Conservation (phyloP, 2,113 vertebrate species). For the Halcyon senegalensis region DNA sequence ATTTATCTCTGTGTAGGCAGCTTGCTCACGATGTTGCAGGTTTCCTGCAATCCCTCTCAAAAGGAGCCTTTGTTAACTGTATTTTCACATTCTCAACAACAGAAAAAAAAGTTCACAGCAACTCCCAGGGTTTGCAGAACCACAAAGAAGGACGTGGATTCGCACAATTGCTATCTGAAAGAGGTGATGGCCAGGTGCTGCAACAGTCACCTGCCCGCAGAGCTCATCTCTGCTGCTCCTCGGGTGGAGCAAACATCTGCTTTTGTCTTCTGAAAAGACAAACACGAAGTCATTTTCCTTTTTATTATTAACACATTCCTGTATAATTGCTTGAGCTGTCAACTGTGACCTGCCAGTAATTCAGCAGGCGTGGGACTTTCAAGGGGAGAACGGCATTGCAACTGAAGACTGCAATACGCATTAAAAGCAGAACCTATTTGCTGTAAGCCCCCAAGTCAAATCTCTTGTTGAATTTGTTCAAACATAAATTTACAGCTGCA, state of each 20-base stretch:
- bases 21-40: slow-evolving; percentile 49
- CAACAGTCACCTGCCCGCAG: not conserved
- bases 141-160: not conserved
- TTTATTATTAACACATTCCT: slow-evolving; percentile 72
- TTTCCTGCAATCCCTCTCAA: slow-evolving; percentile 57
- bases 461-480: slow-evolving; percentile 77
- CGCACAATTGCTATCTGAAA: not conserved
- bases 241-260: slow-evolving; percentile 57
- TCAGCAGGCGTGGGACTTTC: slow-evolving; percentile 55
- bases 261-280: slow-evolving; percentile 61
- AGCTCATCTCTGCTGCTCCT: not conserved
- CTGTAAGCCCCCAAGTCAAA: slow-evolving; percentile 72
- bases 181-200: not conserved
- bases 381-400: slow-evolving; percentile 28
- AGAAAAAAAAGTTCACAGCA: not conserved
- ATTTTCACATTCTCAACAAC: slow-evolving; percentile 2
- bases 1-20: slow-evolving; percentile 65
- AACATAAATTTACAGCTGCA: slow-evolving; percentile 75
- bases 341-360: slow-evolving; percentile 73
- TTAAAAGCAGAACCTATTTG: slow-evolving; percentile 60
- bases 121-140: not conserved
- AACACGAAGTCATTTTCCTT: slow-evolving; percentile 41
- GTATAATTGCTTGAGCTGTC: slow-evolving; percentile 74
- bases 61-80: slow-evolving; percentile 36
- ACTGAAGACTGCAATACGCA: not conserved